Conservation (phyloP, 2,888 invertebrate species). For the Apamea sordens region DNA sequence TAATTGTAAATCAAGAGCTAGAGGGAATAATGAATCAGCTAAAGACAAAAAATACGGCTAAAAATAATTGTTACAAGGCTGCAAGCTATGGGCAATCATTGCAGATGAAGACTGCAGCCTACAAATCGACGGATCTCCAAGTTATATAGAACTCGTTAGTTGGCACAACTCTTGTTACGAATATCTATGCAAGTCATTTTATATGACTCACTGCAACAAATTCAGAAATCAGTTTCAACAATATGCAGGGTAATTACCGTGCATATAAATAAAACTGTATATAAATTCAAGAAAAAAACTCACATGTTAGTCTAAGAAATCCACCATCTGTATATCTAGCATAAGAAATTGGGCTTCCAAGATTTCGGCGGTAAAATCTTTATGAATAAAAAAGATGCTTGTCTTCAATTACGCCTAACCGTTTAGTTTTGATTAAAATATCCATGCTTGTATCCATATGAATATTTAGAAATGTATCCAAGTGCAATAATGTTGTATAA, state of each 20-base stretch:
- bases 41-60: not conserved
- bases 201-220: not conserved
- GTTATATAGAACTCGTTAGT: not conserved
- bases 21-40: not conserved
- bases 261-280: not conserved
- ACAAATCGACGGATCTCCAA: not conserved
- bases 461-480: slow-evolving; percentile 82
- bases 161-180: not conserved
- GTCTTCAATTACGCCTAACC: slow-evolving; percentile 62
- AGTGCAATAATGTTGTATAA: slow-evolving; percentile 88
- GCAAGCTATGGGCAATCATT: not conserved
- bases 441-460: slow-evolving; percentile 71
- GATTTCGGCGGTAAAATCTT: slow-evolving; percentile 52
- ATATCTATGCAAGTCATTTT: not conserved
- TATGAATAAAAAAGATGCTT: slow-evolving; percentile 66
- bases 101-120: not conserved
- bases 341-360: slow-evolving; percentile 72
- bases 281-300: not conserved
- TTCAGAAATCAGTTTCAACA: not conserved
- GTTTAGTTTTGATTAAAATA: slow-evolving; percentile 67
- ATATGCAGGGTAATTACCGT: not conserved
- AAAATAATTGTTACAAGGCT: not conserved
- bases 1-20: not conserved
- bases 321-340: slow-evolving; percentile 67
- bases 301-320: not conserved